Conservation (phyloP, 2,113 vertebrate genomes). For the Anas platyrhynchos region DNA sequence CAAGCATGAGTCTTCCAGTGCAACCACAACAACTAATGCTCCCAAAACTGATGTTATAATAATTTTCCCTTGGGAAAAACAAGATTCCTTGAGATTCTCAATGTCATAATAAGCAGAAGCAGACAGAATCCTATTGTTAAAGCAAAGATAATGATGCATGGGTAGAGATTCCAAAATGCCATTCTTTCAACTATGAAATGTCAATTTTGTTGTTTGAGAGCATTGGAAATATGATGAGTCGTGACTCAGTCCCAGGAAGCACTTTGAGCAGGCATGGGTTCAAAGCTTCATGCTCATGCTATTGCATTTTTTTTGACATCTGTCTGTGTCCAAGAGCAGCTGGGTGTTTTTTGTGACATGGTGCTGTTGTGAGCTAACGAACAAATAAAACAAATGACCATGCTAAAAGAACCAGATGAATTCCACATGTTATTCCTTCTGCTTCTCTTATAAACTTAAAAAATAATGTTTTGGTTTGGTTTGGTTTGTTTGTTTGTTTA, state of each 20-base stretch:
- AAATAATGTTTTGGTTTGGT: background rate
- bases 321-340: background rate
- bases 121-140: background rate
- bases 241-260: background rate
- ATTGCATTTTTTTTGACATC: background rate
- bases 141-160: background rate
- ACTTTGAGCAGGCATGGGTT: background rate
- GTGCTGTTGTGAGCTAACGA: background rate
- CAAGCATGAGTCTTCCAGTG: background rate
- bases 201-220: background rate
- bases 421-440: background rate
- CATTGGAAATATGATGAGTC: background rate
- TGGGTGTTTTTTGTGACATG: background rate
- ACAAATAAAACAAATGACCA: background rate
- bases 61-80: background rate
- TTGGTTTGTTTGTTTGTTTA: background rate
- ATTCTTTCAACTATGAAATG: background rate
- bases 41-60: background rate
- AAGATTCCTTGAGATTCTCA: background rate
- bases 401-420: background rate
- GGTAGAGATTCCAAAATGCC: background rate
- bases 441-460: background rate
- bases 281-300: background rate
- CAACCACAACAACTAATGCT: background rate
- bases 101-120: background rate